phyloP scores from a whole-genome alignment of 2,797 vertebrate species.

The Megalops cyprinoides region DNA sequence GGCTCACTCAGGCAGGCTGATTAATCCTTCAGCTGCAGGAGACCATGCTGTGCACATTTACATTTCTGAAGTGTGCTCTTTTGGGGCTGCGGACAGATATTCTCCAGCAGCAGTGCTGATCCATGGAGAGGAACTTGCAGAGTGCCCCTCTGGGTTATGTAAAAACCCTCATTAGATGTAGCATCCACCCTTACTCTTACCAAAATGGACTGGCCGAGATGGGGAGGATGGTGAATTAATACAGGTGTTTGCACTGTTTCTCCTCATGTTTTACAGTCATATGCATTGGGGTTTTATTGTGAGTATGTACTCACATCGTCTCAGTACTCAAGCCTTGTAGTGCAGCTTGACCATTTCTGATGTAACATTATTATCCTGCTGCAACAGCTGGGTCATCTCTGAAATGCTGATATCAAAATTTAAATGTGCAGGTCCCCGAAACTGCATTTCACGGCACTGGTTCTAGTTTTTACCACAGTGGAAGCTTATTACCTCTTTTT shows the following conservation, averaged over 20 bases:
- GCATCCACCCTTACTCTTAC: slow-evolving; percentile 56
- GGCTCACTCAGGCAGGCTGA: slow-evolving; percentile 63
- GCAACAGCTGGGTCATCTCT: neutral
- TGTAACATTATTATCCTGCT: neutral
- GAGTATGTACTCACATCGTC: neutral
- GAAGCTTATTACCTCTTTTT: neutral
- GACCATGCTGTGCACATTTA: slow-evolving; percentile 73
- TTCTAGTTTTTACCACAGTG: neutral
- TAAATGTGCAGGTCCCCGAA: neutral
- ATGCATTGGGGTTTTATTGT: neutral
- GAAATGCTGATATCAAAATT: neutral
- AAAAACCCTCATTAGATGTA: slow-evolving; percentile 64
- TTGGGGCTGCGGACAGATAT: slow-evolving; percentile 56
- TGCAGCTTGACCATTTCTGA: too few species aligned
- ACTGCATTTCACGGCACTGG: neutral
- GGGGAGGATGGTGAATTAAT: slow-evolving; percentile 55
- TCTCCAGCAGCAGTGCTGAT: slow-evolving; percentile 65
- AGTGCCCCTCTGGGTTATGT: slow-evolving; percentile 59
- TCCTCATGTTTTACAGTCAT: slow-evolving; percentile 25
- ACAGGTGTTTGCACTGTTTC: slow-evolving; percentile 45
- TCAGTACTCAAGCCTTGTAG: neutral
- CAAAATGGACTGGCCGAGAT: slow-evolving; percentile 58
- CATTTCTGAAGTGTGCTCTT: slow-evolving; percentile 71
- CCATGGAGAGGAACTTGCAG: slow-evolving; percentile 56
- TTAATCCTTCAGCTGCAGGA: slow-evolving; percentile 72